phyloP scores from a whole-genome alignment of 2,888 invertebrate species.

The Listrodromus nycthemerus region DNA sequence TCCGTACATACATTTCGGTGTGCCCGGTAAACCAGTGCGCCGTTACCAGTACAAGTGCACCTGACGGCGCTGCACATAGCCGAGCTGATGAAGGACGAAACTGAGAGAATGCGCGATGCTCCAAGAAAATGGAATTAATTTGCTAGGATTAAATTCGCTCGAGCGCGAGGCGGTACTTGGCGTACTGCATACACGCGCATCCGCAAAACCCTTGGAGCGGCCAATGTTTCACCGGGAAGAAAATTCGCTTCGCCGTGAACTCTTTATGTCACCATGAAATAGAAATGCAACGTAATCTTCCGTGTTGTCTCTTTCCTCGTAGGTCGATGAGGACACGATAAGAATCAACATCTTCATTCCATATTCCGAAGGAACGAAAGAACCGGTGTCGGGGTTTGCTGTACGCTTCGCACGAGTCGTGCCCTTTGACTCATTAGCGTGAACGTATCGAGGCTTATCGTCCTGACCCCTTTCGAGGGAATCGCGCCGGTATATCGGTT shows the following conservation, averaged over 20 bases:
- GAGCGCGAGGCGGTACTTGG: constrained; percentile 68
- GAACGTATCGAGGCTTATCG: constrained; percentile 35
- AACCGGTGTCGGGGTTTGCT: neutral
- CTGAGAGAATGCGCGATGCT: constrained; percentile 84
- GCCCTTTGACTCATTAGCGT: constrained; percentile 54
- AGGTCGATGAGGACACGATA: neutral
- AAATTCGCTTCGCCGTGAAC: neutral
- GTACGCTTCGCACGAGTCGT: neutral
- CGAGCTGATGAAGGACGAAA: constrained; percentile 84
- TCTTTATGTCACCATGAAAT: neutral
- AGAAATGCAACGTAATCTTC: neutral
- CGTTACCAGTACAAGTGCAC: constrained; percentile 38
- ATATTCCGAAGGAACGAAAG: neutral
- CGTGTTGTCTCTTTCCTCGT: neutral
- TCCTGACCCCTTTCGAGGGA: constrained; percentile 2
- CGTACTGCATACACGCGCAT: constrained; percentile 4
- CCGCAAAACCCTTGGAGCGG: constrained; percentile 73
- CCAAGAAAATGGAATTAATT: constrained; percentile 84
- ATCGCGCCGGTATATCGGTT: constrained; percentile 17
- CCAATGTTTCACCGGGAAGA: constrained; percentile 75
- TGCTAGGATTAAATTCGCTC: constrained; percentile 83
- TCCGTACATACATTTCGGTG: constrained; percentile 10
- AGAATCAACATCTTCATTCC: constrained; percentile 1
- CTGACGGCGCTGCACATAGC: constrained; percentile 73
- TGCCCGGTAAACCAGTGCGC: constrained; percentile 17